Evolutionary conservation across 2,113 vertebrate genomes (phyloP).

Genomic region (Tragelaphus imberbis): DNA sequence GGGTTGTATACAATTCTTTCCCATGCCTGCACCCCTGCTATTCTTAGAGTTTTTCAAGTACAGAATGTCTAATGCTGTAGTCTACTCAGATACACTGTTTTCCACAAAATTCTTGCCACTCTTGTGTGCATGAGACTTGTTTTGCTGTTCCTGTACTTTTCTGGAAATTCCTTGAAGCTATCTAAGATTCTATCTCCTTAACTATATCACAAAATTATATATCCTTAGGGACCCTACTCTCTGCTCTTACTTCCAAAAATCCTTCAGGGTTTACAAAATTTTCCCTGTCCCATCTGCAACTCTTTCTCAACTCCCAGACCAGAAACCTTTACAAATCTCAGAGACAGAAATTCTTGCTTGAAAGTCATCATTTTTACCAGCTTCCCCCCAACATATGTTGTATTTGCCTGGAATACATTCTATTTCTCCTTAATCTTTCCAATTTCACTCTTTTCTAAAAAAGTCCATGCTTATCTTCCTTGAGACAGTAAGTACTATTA

Average conservation of each 20-base stretch:
- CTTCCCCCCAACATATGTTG: not conserved
- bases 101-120: not conserved
- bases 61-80: not conserved
- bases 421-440: not conserved
- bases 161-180: not conserved
- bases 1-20: not conserved
- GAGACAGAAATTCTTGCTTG: not conserved
- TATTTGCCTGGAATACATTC: not conserved
- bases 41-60: not conserved
- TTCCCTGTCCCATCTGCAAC: not conserved
- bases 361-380: not conserved
- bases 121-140: not conserved
- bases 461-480: not conserved
- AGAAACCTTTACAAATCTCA: not conserved
- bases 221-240: not conserved
- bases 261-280: not conserved
- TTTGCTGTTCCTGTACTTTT: not conserved
- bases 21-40: not conserved
- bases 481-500: not conserved
- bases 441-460: not conserved
- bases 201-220: not conserved
- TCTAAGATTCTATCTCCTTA: not conserved
- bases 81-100: not conserved
- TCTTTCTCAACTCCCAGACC: not conserved
- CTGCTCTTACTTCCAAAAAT: not conserved